phyloP scores from a whole-genome alignment of 2,888 invertebrate genomes.

The Melieria omissa region DNA sequence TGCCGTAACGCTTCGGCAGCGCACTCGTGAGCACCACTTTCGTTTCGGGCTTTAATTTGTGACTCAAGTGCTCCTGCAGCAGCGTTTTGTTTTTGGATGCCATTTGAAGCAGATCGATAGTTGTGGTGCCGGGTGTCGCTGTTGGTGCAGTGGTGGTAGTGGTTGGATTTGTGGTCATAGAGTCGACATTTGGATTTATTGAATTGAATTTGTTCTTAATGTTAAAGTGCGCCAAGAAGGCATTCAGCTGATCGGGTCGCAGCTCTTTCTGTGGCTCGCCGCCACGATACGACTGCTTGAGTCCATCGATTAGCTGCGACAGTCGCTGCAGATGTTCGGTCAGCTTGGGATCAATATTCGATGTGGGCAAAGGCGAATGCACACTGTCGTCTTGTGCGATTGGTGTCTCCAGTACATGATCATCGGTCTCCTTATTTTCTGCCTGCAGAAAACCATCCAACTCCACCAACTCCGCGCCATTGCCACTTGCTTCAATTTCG shows the following conservation, averaged over 20 bases:
- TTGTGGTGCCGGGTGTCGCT: background rate
- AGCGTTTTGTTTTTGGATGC: slow-evolving; percentile 46
- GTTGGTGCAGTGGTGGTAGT: slow-evolving; percentile 13
- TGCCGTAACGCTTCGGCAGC: slow-evolving; percentile 48
- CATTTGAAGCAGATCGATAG: slow-evolving; percentile 1
- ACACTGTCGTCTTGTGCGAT: slow-evolving; percentile 30
- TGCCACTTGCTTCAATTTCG: slow-evolving; percentile 47
- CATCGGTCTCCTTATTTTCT: slow-evolving; percentile 51
- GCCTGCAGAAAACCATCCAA: slow-evolving; percentile 48
- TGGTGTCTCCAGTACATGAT: slow-evolving; percentile 26
- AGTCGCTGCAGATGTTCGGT: slow-evolving; percentile 64
- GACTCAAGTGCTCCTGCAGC: slow-evolving; percentile 47
- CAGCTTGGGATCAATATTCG: slow-evolving; percentile 60
- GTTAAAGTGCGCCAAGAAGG: slow-evolving; percentile 65
- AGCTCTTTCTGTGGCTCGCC: slow-evolving; percentile 53
- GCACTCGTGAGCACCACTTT: slow-evolving; percentile 56
- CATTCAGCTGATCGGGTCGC: slow-evolving; percentile 65
- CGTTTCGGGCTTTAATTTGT: slow-evolving; percentile 57
- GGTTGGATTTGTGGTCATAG: slow-evolving; percentile 9
- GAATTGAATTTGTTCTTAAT: slow-evolving; percentile 61
- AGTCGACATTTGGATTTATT: slow-evolving; percentile 46
- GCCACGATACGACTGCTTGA: slow-evolving; percentile 60
- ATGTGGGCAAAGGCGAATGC: slow-evolving; percentile 8
- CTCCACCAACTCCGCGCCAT: slow-evolving; percentile 52
- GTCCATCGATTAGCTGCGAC: slow-evolving; percentile 64